phyloP scores from a whole-genome alignment of 2,113 vertebrate species.

The Stomatorhinus ivindoensis region DNA sequence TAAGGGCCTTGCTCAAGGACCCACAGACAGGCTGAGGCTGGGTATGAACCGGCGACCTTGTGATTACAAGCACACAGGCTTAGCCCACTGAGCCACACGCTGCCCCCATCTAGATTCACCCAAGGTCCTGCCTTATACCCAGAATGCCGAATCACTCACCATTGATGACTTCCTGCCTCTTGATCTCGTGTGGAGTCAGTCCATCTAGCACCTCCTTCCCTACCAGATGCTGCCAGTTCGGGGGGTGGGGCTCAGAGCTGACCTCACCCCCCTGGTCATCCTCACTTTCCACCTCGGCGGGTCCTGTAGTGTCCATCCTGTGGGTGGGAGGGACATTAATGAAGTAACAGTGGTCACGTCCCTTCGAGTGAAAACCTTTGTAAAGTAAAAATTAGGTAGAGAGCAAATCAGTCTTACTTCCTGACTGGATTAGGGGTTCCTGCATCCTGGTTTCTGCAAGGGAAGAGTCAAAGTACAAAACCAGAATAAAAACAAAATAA shows the following conservation, averaged over 20 bases:
- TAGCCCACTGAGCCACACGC: too few species aligned
- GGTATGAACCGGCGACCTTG: too few species aligned
- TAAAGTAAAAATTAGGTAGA: background rate
- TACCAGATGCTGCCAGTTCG: conserved; percentile 91
- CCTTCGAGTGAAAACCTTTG: background rate
- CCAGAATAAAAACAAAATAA: background rate
- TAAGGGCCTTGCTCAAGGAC: too few species aligned
- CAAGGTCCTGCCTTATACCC: too few species aligned
- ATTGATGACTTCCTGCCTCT: conserved; percentile 94
- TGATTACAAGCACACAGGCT: too few species aligned
- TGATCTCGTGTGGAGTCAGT: conserved; percentile 80
- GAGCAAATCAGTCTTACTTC: conserved; percentile 56
- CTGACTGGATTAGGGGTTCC: conserved; percentile 68
- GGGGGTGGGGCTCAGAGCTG: conserved; percentile 74
- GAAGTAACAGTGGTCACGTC: background rate
- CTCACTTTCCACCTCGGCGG: conserved; percentile 78
- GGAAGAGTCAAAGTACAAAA: conserved; percentile 10
- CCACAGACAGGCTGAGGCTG: too few species aligned
- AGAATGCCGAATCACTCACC: conserved; percentile 55
- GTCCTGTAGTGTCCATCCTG: conserved; percentile 72
- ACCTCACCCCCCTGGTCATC: conserved; percentile 77
- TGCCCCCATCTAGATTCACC: too few species aligned
- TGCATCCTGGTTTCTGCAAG: conserved; percentile 59
- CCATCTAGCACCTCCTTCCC: conserved; percentile 72
- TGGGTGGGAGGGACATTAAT: background rate